These are phyloP conservation scores for Oscheius sp. DNA, from an alignment of 2,888 invertebrate species.

Conservation along the genomic window DNA sequence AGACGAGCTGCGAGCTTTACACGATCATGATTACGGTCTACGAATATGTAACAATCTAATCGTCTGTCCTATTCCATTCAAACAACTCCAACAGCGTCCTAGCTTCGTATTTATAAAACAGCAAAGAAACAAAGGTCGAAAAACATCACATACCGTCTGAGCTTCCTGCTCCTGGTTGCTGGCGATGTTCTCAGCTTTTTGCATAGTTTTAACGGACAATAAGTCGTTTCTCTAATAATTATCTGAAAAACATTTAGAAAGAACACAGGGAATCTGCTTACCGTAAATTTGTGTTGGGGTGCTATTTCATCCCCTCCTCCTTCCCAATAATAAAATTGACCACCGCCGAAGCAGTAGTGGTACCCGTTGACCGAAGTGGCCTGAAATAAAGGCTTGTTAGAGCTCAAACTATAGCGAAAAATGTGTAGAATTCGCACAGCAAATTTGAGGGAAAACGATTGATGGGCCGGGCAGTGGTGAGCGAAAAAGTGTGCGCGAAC, in stretches of 20 bases:
- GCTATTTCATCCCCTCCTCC: slow-evolving; percentile 26
- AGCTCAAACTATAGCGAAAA: slow-evolving; percentile 4
- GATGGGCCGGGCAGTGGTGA: not conserved
- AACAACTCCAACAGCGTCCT: no score
- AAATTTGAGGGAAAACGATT: slow-evolving; percentile 7
- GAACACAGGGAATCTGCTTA: not conserved
- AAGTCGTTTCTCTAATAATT: not conserved
- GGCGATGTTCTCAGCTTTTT: slow-evolving; percentile 32
- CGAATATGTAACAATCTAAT: no score
- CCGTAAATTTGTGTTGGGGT: slow-evolving; percentile 22
- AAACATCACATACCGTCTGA: slow-evolving; percentile 4
- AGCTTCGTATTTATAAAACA: not conserved
- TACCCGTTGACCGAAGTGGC: slow-evolving; percentile 27
- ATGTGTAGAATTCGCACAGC: not conserved
- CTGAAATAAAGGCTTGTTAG: not conserved
- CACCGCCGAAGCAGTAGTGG: slow-evolving; percentile 33
- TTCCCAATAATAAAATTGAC: slow-evolving; percentile 13
- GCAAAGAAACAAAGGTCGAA: not conserved
- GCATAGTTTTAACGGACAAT: not conserved
- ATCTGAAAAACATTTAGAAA: not conserved
- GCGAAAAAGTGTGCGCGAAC: slow-evolving; percentile 14
- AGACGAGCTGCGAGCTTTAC: no score
- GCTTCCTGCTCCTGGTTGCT: slow-evolving; percentile 8
- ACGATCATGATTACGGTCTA: no score
- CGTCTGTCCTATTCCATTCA: no score